Conservation (phyloP, 2,888 invertebrate genomes). For the Pristionchus fissidentatus region DNA sequence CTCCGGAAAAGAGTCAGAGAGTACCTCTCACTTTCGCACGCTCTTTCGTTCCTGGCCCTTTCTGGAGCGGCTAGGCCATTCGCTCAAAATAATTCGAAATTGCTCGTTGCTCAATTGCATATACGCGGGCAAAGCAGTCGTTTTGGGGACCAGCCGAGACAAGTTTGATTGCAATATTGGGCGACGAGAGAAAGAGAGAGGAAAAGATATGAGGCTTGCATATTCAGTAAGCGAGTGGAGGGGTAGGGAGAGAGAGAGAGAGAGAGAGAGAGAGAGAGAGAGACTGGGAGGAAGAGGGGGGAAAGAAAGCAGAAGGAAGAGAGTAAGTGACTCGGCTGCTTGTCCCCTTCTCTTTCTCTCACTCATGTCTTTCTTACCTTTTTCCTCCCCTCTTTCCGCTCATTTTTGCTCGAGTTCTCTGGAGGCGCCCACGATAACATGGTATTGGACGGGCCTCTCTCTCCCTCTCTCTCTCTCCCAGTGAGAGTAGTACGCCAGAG, state of each 20-base stretch:
- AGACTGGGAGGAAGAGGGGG: conserved; percentile 11
- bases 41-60: no score
- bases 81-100: no score
- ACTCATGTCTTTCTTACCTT: neutral
- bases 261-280: neutral
- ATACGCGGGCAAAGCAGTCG: neutral
- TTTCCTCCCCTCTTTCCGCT: neutral
- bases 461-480: no score
- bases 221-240: conserved; percentile 4
- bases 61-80: no score
- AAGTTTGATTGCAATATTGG: conserved; percentile 44
- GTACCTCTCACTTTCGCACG: no score
- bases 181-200: conserved; percentile 3
- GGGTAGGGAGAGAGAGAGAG: neutral
- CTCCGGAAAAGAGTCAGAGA: no score
- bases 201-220: conserved; percentile 36
- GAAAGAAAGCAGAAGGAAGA: no score
- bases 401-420: no score
- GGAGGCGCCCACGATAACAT: no score
- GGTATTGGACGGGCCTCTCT: no score
- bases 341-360: conserved; percentile 15
- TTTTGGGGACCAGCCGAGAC: neutral
- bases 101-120: neutral
- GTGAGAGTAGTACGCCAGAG: no score
- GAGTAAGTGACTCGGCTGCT: conserved; percentile 24